Conservation (phyloP, 2,797 vertebrate species). For the Sebastes hubbsi region DNA sequence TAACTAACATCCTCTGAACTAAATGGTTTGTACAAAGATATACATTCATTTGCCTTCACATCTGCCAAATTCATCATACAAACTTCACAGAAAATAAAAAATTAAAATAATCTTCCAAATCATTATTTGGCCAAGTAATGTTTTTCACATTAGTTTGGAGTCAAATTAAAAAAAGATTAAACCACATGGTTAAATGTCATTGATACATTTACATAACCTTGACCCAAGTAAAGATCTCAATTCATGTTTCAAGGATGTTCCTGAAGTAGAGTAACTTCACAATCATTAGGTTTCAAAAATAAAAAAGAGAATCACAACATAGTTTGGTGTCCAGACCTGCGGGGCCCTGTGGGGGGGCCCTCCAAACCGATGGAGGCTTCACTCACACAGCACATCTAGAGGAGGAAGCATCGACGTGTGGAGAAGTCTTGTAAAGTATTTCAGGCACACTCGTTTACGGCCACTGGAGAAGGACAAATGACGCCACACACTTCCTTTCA, state of each 20-base stretch:
- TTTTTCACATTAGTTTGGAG: constrained; percentile 68
- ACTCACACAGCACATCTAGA: constrained; percentile 45
- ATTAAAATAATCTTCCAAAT: constrained; percentile 51
- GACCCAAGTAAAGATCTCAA: constrained; percentile 27
- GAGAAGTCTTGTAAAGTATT: constrained; percentile 61
- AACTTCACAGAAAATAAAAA: constrained; percentile 58
- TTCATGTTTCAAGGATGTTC: constrained; percentile 28
- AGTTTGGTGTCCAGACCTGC: constrained; percentile 46
- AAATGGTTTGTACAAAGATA: constrained; percentile 91
- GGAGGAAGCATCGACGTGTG: constrained; percentile 50
- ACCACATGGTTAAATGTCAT: constrained; percentile 33
- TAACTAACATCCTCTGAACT: constrained; percentile 93
- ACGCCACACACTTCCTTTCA: constrained; percentile 60
- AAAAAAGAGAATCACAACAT: constrained; percentile 12
- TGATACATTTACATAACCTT: constrained; percentile 27
- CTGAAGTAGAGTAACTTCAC: constrained; percentile 36
- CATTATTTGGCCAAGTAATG: constrained; percentile 68
- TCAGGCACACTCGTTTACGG: constrained; percentile 77
- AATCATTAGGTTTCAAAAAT: constrained; percentile 25
- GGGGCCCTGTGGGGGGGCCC: not conserved
- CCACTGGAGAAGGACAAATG: constrained; percentile 69
- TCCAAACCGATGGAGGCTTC: constrained; percentile 55
- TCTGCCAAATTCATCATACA: constrained; percentile 79
- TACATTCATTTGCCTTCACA: constrained; percentile 89
- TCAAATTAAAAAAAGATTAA: constrained; percentile 42